Evolutionary conservation across 64 coral and sea anemone genomes (phyloP).

Genomic region (Montipora cactus): DNA sequence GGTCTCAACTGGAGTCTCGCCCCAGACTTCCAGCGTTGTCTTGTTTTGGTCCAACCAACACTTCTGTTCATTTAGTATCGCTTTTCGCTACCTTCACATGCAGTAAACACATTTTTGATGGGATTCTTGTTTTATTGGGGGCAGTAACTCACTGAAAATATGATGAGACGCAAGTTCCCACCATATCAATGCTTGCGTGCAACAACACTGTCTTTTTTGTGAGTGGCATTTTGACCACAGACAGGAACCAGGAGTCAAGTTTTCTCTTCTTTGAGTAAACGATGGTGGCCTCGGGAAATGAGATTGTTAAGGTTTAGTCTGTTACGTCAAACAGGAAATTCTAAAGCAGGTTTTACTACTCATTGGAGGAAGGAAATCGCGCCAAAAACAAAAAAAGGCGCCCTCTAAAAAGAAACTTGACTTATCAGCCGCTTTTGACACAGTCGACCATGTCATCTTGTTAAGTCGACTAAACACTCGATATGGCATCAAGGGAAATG

Average conservation of each 20-base stretch:
- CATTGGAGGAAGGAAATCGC: not conserved
- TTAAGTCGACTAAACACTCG: too few relatives aligned
- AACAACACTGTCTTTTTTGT: not conserved
- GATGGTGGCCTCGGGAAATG: not conserved
- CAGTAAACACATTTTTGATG: slow-evolving; percentile 5
- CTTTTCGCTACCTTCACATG: not conserved
- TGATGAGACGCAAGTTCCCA: not conserved
- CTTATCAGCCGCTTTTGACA: too few relatives aligned
- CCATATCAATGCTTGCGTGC: not conserved
- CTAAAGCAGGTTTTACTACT: slow-evolving; percentile 7
- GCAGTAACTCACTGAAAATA: not conserved
- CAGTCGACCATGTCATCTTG: too few relatives aligned
- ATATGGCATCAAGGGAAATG: too few relatives aligned
- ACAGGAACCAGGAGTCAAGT: not conserved
- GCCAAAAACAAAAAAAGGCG: too few relatives aligned
- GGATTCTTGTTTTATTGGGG: not conserved
- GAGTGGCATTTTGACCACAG: not conserved
- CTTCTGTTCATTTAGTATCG: slow-evolving; percentile 10
- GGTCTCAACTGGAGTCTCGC: not conserved
- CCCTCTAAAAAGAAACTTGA: too few relatives aligned
- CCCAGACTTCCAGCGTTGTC: not conserved
- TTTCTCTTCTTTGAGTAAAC: not conserved
- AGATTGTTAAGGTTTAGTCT: slow-evolving; percentile 2
- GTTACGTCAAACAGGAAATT: not conserved
- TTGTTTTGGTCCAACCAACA: not conserved